Percentiles rank a stretch among this genome's conserved stretches.
These are phyloP conservation scores for Tiaroga cobitis DNA, from an alignment of 2,797 vertebrate genomes.

Conservation along the genomic window DNA sequence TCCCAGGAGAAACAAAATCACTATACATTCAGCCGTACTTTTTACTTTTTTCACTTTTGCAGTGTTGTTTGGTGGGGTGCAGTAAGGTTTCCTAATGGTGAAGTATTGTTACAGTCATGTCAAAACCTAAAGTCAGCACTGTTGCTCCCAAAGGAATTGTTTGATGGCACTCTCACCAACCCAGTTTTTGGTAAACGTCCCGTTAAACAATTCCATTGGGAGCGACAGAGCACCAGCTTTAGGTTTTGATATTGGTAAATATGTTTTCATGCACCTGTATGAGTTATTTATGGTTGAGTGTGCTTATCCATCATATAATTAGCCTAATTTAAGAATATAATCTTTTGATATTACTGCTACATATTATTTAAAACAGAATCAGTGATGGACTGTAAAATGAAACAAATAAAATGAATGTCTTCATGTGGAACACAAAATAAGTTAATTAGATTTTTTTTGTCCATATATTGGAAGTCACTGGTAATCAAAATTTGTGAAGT, in stretches of 20 bases:
- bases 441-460: background rate
- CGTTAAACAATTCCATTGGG: background rate
- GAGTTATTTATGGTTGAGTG: background rate
- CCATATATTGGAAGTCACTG: background rate
- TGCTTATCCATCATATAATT: background rate
- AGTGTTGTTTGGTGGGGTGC: background rate
- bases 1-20: background rate
- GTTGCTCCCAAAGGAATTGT: conserved; percentile 1
- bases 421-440: background rate
- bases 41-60: background rate
- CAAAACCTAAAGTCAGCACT: background rate
- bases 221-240: background rate
- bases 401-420: background rate
- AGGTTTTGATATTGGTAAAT: conserved; percentile 5
- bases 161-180: background rate
- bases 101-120: conserved; percentile 3
- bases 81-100: background rate
- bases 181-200: conserved; percentile 7
- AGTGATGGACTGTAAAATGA: background rate
- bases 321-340: background rate
- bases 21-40: background rate
- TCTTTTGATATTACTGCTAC: background rate
- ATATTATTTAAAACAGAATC: background rate
- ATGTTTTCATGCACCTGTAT: background rate
- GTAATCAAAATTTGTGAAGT: background rate